These are phyloP conservation scores for Spodoptera picta DNA, from an alignment of 2,888 invertebrate species.

Conservation along the genomic window DNA sequence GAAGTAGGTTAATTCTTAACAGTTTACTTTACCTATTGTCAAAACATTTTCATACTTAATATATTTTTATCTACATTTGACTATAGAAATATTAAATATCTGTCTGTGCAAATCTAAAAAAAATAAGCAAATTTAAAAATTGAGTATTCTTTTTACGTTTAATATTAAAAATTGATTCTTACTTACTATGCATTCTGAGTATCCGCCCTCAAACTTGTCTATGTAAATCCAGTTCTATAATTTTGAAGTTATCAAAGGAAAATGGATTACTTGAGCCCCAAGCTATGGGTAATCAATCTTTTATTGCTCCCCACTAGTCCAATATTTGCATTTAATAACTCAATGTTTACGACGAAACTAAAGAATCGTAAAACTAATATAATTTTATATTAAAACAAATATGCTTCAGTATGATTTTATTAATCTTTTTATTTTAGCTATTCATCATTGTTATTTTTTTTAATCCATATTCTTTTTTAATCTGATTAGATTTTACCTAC, in stretches of 20 bases:
- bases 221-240: slow-evolving; percentile 27
- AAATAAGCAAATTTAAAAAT: too few relatives aligned
- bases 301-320: slow-evolving; percentile 34
- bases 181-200: slow-evolving; percentile 2
- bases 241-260: slow-evolving; percentile 40
- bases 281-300: slow-evolving; percentile 43
- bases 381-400: slow-evolving; percentile 22
- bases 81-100: too few relatives aligned
- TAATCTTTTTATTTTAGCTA: slow-evolving; percentile 4
- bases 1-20: too few relatives aligned
- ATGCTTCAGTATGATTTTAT: too few relatives aligned
- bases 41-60: too few relatives aligned
- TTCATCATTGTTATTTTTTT: not conserved
- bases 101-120: too few relatives aligned
- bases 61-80: too few relatives aligned
- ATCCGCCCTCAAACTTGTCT: not conserved
- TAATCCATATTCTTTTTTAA: too few relatives aligned
- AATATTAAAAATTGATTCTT: not conserved
- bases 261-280: slow-evolving; percentile 28
- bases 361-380: slow-evolving; percentile 18
- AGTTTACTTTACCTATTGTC: too few relatives aligned
- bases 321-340: slow-evolving; percentile 49
- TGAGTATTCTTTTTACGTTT: too few relatives aligned
- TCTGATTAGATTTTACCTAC: too few relatives aligned
- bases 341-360: slow-evolving; percentile 25